phyloP scores from a whole-genome alignment of 2,888 invertebrate species.

The Scaptomyza cyrtandrae region DNA sequence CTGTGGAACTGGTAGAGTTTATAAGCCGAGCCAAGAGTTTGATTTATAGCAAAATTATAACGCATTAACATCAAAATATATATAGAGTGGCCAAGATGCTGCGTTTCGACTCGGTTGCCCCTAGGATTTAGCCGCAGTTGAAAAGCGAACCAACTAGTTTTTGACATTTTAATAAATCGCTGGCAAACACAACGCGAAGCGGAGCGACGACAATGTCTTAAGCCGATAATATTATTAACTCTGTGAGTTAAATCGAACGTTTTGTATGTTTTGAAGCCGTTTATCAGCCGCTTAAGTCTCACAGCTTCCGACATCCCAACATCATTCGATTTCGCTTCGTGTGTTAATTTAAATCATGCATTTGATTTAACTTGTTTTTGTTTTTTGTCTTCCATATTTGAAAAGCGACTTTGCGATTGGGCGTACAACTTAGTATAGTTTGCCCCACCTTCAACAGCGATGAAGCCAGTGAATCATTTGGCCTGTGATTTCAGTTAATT shows the following conservation, averaged over 20 bases:
- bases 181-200: slow-evolving; percentile 66
- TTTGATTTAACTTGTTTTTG: slow-evolving; percentile 37
- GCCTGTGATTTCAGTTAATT: slow-evolving; percentile 68
- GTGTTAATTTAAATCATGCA: slow-evolving; percentile 51
- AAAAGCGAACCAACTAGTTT: slow-evolving; percentile 71
- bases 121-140: slow-evolving; percentile 27
- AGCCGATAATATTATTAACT: slow-evolving; percentile 80
- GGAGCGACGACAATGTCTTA: slow-evolving; percentile 75
- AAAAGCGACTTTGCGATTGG: slow-evolving; percentile 46
- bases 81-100: slow-evolving; percentile 50
- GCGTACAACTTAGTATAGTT: slow-evolving; percentile 15
- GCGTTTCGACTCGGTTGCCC: slow-evolving; percentile 4
- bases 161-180: slow-evolving; percentile 80
- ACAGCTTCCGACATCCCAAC: slow-evolving; percentile 68
- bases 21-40: slow-evolving; percentile 72
- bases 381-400: slow-evolving; percentile 44
- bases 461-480: neutral
- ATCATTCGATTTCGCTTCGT: slow-evolving; percentile 7
- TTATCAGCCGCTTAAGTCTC: slow-evolving; percentile 71
- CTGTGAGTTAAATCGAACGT: slow-evolving; percentile 76
- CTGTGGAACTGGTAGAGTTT: slow-evolving; percentile 50
- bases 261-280: slow-evolving; percentile 76
- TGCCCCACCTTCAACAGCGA: neutral
- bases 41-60: slow-evolving; percentile 80
- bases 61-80: slow-evolving; percentile 79